Evolutionary conservation across 2,797 vertebrate species (phyloP).

Genomic region (Artibeus lituratus): DNA sequence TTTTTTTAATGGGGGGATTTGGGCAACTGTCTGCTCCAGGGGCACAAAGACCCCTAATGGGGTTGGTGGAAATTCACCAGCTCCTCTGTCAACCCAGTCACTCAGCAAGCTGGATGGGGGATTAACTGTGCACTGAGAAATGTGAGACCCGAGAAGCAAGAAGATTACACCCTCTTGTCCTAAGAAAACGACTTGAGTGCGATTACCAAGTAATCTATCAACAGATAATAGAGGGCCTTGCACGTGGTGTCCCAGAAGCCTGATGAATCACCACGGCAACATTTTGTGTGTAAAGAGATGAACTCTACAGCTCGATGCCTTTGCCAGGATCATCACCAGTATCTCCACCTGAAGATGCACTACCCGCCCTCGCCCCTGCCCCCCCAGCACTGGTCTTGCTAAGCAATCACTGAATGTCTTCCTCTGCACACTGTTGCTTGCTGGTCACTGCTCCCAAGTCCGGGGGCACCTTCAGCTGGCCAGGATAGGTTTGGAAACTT

Average conservation of each 20-base stretch:
- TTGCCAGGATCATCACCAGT: neutral
- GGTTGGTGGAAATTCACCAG: constrained; percentile 44
- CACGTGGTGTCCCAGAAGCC: neutral
- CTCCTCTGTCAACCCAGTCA: neutral
- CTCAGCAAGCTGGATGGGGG: neutral
- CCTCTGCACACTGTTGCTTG: neutral
- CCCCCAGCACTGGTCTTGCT: neutral
- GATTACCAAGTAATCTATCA: constrained; percentile 12
- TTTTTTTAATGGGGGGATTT: constrained; percentile 68
- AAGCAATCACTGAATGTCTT: neutral
- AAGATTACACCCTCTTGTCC: constrained; percentile 7
- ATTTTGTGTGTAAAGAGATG: neutral
- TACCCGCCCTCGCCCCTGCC: neutral
- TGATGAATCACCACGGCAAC: neutral
- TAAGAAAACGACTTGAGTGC: neutral
- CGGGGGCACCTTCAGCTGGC: neutral
- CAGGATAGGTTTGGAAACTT: neutral
- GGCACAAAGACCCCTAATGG: constrained; percentile 63
- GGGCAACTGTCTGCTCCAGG: constrained; percentile 57
- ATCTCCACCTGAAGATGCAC: neutral
- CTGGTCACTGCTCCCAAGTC: neutral
- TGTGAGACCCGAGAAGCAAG: neutral
- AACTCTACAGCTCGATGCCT: rapidly evolving
- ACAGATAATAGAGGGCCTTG: neutral
- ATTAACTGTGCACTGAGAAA: neutral